A percentile compares a stretch with the other conserved stretches of the same genome.
Conservation (phyloP, 1,140 invertebrate species). For the Patella vulgata region DNA sequence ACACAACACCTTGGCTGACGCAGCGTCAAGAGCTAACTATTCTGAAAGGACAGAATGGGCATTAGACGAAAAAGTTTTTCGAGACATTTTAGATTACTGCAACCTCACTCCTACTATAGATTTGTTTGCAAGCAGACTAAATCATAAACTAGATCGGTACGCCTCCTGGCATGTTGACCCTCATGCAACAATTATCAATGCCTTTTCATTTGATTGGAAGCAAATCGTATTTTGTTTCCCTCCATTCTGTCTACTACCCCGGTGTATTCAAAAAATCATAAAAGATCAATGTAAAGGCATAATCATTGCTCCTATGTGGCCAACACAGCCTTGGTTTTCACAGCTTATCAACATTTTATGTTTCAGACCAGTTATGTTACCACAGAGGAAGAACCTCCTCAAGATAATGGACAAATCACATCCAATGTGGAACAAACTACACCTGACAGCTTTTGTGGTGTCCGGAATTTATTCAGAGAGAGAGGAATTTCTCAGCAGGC, state of each 20-base stretch:
- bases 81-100: slow-evolving; percentile 2
- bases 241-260: slow-evolving; percentile 25
- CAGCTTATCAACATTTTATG: slow-evolving; percentile 13
- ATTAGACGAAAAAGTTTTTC: slow-evolving; percentile 13
- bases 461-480: slow-evolving; percentile 9
- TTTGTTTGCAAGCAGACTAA: slow-evolving; percentile 34
- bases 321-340: slow-evolving; percentile 30
- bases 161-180: slow-evolving; percentile 18
- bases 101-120: slow-evolving; percentile 12
- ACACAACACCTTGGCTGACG: slow-evolving; percentile 24
- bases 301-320: slow-evolving; percentile 28
- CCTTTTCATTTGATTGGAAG: slow-evolving; percentile 26
- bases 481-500: slow-evolving; percentile 12
- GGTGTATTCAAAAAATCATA: slow-evolving; percentile 16
- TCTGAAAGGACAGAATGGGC: slow-evolving; percentile 29
- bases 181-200: slow-evolving; percentile 21
- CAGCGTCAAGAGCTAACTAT: slow-evolving; percentile 2
- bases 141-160: slow-evolving; percentile 23
- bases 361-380: slow-evolving; percentile 11
- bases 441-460: slow-evolving; percentile 7
- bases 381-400: slow-evolving; percentile 9
- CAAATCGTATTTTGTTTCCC: slow-evolving; percentile 20
- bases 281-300: slow-evolving; percentile 8
- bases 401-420: slow-evolving; percentile 6
- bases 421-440: slow-evolving; percentile 14